Evolutionary conservation across 2,888 invertebrate genomes (phyloP).

Genomic region (Chrysolina haemoptera): DNA sequence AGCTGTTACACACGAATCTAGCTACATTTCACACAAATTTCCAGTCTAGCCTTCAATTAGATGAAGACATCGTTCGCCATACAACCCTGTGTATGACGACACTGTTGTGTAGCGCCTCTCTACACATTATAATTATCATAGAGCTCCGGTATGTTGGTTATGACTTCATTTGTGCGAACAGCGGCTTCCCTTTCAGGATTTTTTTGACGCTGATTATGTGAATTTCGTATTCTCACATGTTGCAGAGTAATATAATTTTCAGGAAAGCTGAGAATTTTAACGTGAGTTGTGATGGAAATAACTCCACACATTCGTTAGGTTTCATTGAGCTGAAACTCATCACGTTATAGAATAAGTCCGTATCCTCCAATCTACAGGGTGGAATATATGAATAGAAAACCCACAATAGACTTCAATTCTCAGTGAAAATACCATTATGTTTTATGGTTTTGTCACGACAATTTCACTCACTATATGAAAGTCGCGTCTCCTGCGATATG

Average conservation of each 20-base stretch:
- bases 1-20: background rate
- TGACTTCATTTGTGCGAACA: conserved; percentile 9
- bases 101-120: background rate
- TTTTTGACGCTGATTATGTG: background rate
- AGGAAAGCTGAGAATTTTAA: background rate
- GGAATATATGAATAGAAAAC: background rate
- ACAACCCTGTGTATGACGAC: background rate
- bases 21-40: conserved; percentile 3
- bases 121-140: conserved; percentile 15
- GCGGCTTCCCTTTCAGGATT: background rate
- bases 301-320: background rate
- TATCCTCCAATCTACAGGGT: too few relatives aligned
- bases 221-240: background rate
- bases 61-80: background rate
- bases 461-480: too few relatives aligned
- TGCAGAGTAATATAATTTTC: background rate
- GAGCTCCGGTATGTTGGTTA: conserved; percentile 14
- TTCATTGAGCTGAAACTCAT: too few relatives aligned
- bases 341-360: too few relatives aligned
- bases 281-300: background rate
- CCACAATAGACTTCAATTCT: too few relatives aligned
- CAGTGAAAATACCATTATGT: too few relatives aligned
- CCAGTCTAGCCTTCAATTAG: conserved; percentile 4
- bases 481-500: too few relatives aligned
- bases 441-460: too few relatives aligned